These are phyloP conservation scores for Polydrusus pterygomalis DNA, from an alignment of 2,888 invertebrate genomes.

Conservation along the genomic window DNA sequence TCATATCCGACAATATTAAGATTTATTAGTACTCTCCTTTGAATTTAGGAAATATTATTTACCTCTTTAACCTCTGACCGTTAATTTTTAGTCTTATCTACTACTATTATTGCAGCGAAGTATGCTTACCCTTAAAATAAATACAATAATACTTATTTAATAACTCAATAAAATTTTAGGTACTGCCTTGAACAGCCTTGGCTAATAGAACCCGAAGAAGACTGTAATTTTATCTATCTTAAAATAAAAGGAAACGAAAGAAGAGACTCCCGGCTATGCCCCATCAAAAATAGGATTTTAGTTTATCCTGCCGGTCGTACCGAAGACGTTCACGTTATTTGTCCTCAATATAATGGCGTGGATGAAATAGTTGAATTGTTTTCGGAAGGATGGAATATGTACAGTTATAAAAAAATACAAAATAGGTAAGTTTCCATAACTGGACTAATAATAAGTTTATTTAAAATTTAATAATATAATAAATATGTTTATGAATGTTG, in stretches of 20 bases:
- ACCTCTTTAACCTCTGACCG: too few species aligned
- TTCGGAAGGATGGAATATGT: conserved; percentile 77
- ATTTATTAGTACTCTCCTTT: too few species aligned
- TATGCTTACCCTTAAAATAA: too few species aligned
- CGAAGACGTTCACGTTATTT: conserved; percentile 78
- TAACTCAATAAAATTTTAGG: conserved; percentile 47
- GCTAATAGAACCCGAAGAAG: conserved; percentile 85
- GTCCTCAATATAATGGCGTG: conserved; percentile 74
- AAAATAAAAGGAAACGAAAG: conserved; percentile 80
- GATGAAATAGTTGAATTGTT: conserved; percentile 79
- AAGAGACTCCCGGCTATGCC: conserved; percentile 73
- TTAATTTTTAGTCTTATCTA: too few species aligned
- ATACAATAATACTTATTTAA: too few species aligned
- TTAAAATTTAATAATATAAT: too few species aligned
- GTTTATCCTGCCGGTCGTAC: conserved; percentile 83
- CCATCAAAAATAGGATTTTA: conserved; percentile 82
- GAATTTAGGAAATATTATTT: too few species aligned
- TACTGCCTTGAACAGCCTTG: conserved; percentile 84
- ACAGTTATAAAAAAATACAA: conserved; percentile 72
- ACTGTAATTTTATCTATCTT: conserved; percentile 82
- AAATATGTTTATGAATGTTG: too few species aligned
- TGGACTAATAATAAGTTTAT: too few species aligned
- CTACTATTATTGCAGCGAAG: too few species aligned
- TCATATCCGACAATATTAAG: too few species aligned
- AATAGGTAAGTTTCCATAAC: conserved; percentile 54